Percentiles rank a stretch among this genome's conserved stretches.
Evolutionary conservation across 2,888 invertebrate species (phyloP).

Genomic region (Mystacides longicornis): DNA sequence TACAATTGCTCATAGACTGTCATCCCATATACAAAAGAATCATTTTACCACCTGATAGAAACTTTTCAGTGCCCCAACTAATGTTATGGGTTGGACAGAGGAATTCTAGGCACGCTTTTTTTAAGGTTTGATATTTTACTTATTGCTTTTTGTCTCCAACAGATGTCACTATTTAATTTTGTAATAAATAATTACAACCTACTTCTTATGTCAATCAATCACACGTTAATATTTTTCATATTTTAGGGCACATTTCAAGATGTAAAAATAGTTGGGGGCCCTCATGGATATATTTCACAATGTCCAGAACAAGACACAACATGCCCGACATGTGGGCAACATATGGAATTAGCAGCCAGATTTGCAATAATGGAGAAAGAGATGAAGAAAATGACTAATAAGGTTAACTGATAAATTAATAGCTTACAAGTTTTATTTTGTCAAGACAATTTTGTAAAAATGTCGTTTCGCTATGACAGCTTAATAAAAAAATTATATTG

Average conservation of each 20-base stretch:
- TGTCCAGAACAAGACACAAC: slow-evolving; percentile 80
- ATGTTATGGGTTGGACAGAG: slow-evolving; percentile 84
- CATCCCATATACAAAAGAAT: slow-evolving; percentile 76
- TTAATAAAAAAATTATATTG: too few species aligned
- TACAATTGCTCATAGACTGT: slow-evolving; percentile 81
- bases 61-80: slow-evolving; percentile 64
- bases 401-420: too few species aligned
- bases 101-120: slow-evolving; percentile 75
- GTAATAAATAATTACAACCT: background rate
- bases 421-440: too few species aligned
- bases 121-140: slow-evolving; percentile 58
- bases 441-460: too few species aligned
- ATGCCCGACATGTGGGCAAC: slow-evolving; percentile 88
- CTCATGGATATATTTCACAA: slow-evolving; percentile 79
- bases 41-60: slow-evolving; percentile 69
- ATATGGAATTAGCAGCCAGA: slow-evolving; percentile 73
- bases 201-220: background rate
- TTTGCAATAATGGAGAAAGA: slow-evolving; percentile 71
- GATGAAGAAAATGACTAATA: background rate
- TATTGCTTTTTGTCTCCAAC: background rate
- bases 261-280: slow-evolving; percentile 75
- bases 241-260: slow-evolving; percentile 81
- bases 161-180: background rate
- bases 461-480: too few species aligned
- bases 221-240: background rate